Percentiles rank a stretch among this genome's conserved stretches.
Evolutionary conservation across 2,797 vertebrate species (phyloP).

Genomic region (Sternotherus odoratus): DNA sequence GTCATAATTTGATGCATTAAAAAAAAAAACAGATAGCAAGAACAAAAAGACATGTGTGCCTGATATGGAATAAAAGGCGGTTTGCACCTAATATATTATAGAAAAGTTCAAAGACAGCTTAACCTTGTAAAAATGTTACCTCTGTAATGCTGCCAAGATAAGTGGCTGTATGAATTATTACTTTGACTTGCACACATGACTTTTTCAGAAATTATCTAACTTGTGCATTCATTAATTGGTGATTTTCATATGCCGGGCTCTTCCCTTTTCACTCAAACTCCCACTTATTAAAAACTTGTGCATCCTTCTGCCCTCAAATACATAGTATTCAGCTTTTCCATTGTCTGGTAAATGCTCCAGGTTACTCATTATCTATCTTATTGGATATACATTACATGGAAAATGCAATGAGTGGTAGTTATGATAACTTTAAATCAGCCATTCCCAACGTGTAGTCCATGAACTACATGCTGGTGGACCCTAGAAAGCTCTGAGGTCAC

Average conservation of each 20-base stretch:
- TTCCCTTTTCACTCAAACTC: conserved; percentile 9
- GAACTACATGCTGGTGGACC: not conserved
- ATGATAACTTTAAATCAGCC: not conserved
- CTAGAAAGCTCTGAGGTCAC: not conserved
- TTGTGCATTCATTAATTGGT: conserved; percentile 49
- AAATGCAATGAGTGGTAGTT: not conserved
- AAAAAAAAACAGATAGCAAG: not conserved
- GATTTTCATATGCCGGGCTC: conserved; percentile 18
- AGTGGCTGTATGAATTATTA: conserved; percentile 62
- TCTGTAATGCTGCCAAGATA: conserved; percentile 49
- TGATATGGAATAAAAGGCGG: conserved; percentile 18
- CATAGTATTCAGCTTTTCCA: not conserved
- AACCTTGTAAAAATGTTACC: conserved; percentile 73
- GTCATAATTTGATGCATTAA: not conserved
- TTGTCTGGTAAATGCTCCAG: conserved; percentile 17
- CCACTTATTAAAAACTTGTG: not conserved
- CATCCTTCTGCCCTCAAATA: conserved; percentile 12
- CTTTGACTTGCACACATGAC: conserved; percentile 19
- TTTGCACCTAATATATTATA: conserved; percentile 53
- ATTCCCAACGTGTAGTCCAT: not conserved
- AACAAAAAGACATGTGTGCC: not conserved
- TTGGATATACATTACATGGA: not conserved
- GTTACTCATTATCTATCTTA: not conserved
- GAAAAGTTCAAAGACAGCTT: conserved; percentile 66
- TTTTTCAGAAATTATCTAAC: conserved; percentile 56